Evolutionary conservation across 1,140 invertebrate genomes (phyloP).

Genomic region (Ostrea edulis): DNA sequence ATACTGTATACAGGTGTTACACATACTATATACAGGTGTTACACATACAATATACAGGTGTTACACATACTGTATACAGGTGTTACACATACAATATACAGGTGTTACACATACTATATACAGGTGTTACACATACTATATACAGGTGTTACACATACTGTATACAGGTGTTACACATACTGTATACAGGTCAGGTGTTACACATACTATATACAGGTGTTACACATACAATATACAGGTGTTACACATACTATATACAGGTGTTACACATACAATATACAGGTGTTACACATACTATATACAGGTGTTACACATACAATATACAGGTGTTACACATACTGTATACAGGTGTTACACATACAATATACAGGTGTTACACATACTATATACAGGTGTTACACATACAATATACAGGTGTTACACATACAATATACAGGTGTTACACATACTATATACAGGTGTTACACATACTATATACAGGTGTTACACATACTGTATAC

Average conservation of each 20-base stretch:
- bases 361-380: conserved; percentile 76
- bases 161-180: neutral
- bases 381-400: conserved; percentile 76
- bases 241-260: conserved; percentile 73
- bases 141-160: too few species aligned
- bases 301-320: too few species aligned
- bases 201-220: too few species aligned
- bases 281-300: conserved; percentile 74
- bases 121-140: conserved; percentile 76
- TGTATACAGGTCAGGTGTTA: conserved; percentile 81
- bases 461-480: conserved; percentile 73
- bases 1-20: conserved; percentile 77
- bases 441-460: conserved; percentile 77
- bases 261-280: conserved; percentile 72
- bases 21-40: conserved; percentile 78
- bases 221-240: conserved; percentile 76
- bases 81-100: conserved; percentile 72
- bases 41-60: too few species aligned
- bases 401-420: conserved; percentile 76
- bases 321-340: conserved; percentile 53
- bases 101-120: conserved; percentile 69
- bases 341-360: conserved; percentile 75
- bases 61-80: conserved; percentile 76
- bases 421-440: conserved; percentile 76
- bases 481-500: conserved; percentile 72